These are phyloP conservation scores for Euwallacea similis DNA, from an alignment of 1,140 invertebrate genomes.

Conservation along the genomic window DNA sequence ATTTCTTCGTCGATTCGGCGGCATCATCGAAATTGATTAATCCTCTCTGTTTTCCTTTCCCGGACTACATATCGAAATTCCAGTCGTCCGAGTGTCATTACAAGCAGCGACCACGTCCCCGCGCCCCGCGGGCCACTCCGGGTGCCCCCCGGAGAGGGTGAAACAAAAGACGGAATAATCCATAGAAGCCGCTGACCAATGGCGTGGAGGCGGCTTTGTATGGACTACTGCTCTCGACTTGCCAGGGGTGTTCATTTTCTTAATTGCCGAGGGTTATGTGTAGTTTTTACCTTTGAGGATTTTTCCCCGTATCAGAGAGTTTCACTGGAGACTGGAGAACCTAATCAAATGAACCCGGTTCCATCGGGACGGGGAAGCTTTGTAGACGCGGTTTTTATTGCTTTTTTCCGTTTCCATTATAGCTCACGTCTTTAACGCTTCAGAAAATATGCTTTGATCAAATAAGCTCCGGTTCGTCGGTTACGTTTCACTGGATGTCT, in stretches of 20 bases:
- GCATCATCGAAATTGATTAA: too few species aligned
- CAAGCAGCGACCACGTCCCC: conserved; percentile 50
- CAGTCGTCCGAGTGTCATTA: conserved; percentile 53
- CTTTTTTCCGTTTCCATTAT: conserved; percentile 35
- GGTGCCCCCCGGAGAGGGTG: conserved; percentile 42
- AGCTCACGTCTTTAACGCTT: conserved; percentile 41
- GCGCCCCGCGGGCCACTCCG: conserved; percentile 31
- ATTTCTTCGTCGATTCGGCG: too few species aligned
- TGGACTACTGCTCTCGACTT: conserved; percentile 33
- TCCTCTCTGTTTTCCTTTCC: not conserved
- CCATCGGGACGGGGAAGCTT: not conserved
- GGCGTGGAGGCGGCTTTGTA: conserved; percentile 43
- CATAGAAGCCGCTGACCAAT: conserved; percentile 53
- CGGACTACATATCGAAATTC: conserved; percentile 41
- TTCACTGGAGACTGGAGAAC: not conserved
- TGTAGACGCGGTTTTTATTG: conserved; percentile 19
- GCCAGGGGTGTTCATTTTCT: conserved; percentile 31
- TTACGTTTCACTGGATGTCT: conserved; percentile 29
- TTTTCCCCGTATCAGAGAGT: not conserved
- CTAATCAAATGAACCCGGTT: conserved; percentile 15
- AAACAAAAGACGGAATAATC: conserved; percentile 55
- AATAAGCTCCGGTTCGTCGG: conserved; percentile 40
- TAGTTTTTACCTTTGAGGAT: not conserved
- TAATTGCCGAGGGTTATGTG: conserved; percentile 19
- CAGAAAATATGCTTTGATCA: conserved; percentile 44